Percentiles rank a stretch among this genome's conserved stretches.
Evolutionary conservation across 2,888 invertebrate species (phyloP).

Genomic region (Idaea aversata): DNA sequence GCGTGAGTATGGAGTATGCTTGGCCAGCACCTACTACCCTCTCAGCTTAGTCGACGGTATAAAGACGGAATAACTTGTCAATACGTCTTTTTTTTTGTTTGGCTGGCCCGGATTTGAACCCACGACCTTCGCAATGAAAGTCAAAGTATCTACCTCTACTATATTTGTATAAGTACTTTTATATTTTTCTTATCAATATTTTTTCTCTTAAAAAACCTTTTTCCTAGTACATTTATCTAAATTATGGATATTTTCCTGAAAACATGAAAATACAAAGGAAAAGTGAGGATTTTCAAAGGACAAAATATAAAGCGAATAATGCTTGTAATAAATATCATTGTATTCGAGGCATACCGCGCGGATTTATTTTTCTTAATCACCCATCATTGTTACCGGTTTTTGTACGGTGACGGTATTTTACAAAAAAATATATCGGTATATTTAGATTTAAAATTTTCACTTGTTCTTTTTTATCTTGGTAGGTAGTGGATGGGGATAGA

Average conservation of each 20-base stretch:
- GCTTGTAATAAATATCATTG: neutral
- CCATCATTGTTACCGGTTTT: slow-evolving; percentile 5
- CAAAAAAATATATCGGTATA: neutral
- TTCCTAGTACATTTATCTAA: neutral
- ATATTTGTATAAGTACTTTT: too few relatives aligned
- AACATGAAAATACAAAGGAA: neutral
- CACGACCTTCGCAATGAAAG: too few relatives aligned
- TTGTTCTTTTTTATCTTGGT: neutral
- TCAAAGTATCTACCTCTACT: too few relatives aligned
- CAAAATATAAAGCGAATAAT: neutral
- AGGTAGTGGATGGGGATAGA: neutral
- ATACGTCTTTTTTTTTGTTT: too few relatives aligned
- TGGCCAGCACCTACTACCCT: too few relatives aligned
- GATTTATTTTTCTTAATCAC: neutral
- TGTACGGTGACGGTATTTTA: neutral
- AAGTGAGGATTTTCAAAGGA: neutral
- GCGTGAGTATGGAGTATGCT: too few relatives aligned
- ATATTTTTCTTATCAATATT: too few relatives aligned
- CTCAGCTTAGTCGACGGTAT: too few relatives aligned
- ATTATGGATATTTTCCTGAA: neutral
- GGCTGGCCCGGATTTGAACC: too few relatives aligned
- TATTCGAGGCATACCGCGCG: neutral
- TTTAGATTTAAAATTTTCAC: neutral
- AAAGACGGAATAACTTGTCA: too few relatives aligned
- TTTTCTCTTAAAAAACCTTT: neutral